Conservation (phyloP, 2,797 vertebrate genomes). For the Sternarchorhynchus goeldii region DNA sequence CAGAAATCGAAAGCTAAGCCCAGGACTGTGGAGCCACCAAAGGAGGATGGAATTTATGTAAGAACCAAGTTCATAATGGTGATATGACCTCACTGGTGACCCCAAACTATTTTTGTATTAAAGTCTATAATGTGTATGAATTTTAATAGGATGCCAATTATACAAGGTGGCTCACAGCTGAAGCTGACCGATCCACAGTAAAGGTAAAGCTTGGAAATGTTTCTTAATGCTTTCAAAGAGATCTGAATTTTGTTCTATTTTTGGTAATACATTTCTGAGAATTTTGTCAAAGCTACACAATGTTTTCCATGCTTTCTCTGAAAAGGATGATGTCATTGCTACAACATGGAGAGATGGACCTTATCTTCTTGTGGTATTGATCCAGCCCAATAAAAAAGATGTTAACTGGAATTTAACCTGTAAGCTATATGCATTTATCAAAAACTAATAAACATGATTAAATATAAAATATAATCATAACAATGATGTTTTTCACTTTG, state of each 20-base stretch:
- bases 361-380: constrained; percentile 79
- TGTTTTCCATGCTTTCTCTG: not conserved
- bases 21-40: constrained; percentile 40
- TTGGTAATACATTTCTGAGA: not conserved
- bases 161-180: constrained; percentile 64
- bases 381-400: constrained; percentile 68
- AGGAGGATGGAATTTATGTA: constrained; percentile 52
- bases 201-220: constrained; percentile 34
- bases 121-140: not conserved
- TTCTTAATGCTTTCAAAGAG: not conserved
- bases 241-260: not conserved
- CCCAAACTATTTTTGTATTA: not conserved
- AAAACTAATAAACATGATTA: not conserved
- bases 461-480: not conserved
- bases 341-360: constrained; percentile 86
- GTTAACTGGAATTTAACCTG: constrained; percentile 82
- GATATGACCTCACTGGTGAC: not conserved
- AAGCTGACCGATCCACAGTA: constrained; percentile 52
- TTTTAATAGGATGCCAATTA: constrained; percentile 62
- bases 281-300: constrained; percentile 9
- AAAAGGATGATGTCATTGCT: constrained; percentile 75
- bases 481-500: not conserved
- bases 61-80: constrained; percentile 26
- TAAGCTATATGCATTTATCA: constrained; percentile 50
- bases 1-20: constrained; percentile 77